These are phyloP conservation scores for Ginglymostoma cirratum DNA, from an alignment of 2,113 vertebrate genomes.

Conservation along the genomic window DNA sequence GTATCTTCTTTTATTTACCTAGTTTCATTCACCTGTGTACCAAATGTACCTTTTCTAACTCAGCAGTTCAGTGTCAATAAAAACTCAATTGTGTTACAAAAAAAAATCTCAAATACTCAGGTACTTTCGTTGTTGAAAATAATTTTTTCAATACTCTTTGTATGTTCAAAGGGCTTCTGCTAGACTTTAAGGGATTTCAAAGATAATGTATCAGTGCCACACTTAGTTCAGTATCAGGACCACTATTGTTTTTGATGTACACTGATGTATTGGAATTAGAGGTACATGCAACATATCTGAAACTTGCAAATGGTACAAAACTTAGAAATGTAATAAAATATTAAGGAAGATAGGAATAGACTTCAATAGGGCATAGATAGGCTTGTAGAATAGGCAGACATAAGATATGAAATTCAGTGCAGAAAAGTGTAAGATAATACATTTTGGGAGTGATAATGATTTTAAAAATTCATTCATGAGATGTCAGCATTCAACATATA, in stretches of 20 bases:
- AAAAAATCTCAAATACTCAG: neutral
- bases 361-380: neutral
- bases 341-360: neutral
- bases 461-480: no score
- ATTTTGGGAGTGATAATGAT: no score
- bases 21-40: neutral
- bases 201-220: neutral
- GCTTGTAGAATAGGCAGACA: no score
- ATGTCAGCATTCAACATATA: no score
- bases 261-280: neutral
- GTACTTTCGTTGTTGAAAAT: neutral
- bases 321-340: neutral
- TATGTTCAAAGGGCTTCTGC: neutral
- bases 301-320: neutral
- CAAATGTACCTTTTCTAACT: neutral
- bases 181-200: neutral
- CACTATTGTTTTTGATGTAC: neutral
- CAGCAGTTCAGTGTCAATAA: neutral
- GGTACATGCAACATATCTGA: neutral
- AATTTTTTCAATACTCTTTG: neutral
- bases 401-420: no score
- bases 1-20: neutral
- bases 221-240: neutral
- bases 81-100: neutral
- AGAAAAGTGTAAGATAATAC: no score